Evolutionary conservation across 2,888 invertebrate genomes (phyloP).

Genomic region (Latheticus oryzae): DNA sequence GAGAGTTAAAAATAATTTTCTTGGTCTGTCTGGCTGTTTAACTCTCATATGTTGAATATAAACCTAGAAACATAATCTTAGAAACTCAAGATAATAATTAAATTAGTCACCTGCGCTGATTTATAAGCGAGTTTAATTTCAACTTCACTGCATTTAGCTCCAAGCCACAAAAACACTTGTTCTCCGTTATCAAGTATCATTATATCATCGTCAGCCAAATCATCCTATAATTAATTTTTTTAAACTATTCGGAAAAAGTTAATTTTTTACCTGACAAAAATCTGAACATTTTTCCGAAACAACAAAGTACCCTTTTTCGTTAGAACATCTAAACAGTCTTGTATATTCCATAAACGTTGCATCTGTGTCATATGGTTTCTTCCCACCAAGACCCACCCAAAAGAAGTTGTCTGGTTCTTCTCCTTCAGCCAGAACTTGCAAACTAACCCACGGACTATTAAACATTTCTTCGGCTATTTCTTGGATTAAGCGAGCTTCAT

Average conservation of each 20-base stretch:
- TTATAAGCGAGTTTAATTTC: constrained; percentile 99
- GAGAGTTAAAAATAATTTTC: constrained; percentile 93
- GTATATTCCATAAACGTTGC: constrained; percentile 94
- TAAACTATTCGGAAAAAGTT: background rate
- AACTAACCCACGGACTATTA: constrained; percentile 82
- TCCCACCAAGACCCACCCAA: constrained; percentile 93
- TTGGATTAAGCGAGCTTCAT: constrained; percentile 87
- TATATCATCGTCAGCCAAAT: constrained; percentile 98
- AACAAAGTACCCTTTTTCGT: constrained; percentile 98
- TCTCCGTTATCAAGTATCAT: constrained; percentile 99
- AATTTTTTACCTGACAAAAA: constrained; percentile 85
- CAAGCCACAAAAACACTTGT: constrained; percentile 98
- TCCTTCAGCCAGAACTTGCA: constrained; percentile 88
- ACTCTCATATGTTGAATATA: constrained; percentile 97
- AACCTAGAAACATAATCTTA: constrained; percentile 72
- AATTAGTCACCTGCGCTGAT: constrained; percentile 91
- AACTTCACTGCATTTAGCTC: constrained; percentile 96
- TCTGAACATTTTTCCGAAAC: constrained; percentile 99
- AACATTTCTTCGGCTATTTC: constrained; percentile 95
- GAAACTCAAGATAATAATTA: constrained; percentile 4
- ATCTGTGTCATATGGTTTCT: constrained; percentile 87
- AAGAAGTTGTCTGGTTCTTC: constrained; percentile 99
- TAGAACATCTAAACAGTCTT: constrained; percentile 96
- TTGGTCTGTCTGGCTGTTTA: constrained; percentile 89
- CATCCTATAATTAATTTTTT: constrained; percentile 78